Percentiles rank a stretch among this genome's conserved stretches.
Conservation (phyloP, 2,797 vertebrate genomes). For the Basileuterus tristriatus region DNA sequence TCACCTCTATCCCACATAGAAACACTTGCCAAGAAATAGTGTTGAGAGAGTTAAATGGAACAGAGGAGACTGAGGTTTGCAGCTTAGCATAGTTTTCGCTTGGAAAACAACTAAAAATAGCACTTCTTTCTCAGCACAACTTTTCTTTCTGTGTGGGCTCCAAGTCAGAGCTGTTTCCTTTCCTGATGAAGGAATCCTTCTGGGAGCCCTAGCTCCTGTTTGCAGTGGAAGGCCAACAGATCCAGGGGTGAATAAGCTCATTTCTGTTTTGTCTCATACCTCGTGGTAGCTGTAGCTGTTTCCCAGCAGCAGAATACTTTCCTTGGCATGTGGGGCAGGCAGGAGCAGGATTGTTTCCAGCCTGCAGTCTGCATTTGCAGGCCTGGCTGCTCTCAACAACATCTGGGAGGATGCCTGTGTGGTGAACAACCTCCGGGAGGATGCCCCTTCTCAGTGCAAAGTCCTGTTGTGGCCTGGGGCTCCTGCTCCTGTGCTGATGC, state of each 20-base stretch:
- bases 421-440: background rate
- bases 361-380: background rate
- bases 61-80: background rate
- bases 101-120: slow-evolving; percentile 57
- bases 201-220: background rate
- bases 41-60: background rate
- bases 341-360: background rate
- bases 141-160: slow-evolving; percentile 20
- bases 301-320: background rate
- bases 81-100: background rate
- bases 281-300: background rate
- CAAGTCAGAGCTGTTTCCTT: background rate
- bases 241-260: background rate
- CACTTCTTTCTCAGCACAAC: background rate
- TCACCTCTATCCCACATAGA: background rate
- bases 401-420: no score
- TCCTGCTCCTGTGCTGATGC: background rate
- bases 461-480: background rate
- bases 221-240: background rate
- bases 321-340: background rate
- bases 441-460: fast-evolving
- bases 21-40: background rate
- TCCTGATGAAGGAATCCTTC: background rate
- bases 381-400: background rate
- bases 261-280: background rate